Evolutionary conservation across 2,797 vertebrate genomes (phyloP), one percentile per base, ranked within the genome.

Genomic region (Basileuterus tristriatus): DNA sequence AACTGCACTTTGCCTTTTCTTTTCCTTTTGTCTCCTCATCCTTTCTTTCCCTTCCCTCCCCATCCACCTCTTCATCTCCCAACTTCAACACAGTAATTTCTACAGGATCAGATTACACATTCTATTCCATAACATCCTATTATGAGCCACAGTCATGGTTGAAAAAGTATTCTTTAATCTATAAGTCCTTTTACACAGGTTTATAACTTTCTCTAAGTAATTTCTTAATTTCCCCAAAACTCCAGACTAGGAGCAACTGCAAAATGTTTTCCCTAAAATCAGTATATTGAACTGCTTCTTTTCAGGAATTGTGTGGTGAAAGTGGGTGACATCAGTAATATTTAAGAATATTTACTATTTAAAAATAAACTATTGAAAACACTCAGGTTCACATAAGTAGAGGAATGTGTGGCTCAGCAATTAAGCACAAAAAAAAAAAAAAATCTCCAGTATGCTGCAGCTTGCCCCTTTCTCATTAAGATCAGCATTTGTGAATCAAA

Each of bases 341-440:
- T 26, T 80, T 79, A 67, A 87, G 36, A 79, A 82, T 6, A 6
- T 34, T 32, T 62, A 5, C 23, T 79, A 37, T 44, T 89, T 65
- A 79, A 86, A 90, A 83, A 60, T 18, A 62, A 92, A 78, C 24
- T 34, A 24, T 43, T 78, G 36, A 93, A 94, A 87, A 65, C 7
- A 21, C 8, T 22, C 30, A 49, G 81, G 22, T 56, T 78, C 8
- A 6, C 17, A 3, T 23, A 65, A 84, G 47, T 23, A 67, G n/a
- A 72, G 62, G 11, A 72, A 84, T 11, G 21, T 24, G 36, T 52
- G 58, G 24, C 65, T 94, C 50, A 50, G 55, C 70, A 96, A 85
- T 89, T 59, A 82, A 83, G 44, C 32, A 55, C 44, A 68, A 36
- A 36, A 36, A 20, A 21, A 64, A 72, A 43, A 64, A 72, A 43